These are phyloP conservation scores for Cryptocephalus primarius DNA, from an alignment of 2,888 invertebrate species.

Conservation along the genomic window DNA sequence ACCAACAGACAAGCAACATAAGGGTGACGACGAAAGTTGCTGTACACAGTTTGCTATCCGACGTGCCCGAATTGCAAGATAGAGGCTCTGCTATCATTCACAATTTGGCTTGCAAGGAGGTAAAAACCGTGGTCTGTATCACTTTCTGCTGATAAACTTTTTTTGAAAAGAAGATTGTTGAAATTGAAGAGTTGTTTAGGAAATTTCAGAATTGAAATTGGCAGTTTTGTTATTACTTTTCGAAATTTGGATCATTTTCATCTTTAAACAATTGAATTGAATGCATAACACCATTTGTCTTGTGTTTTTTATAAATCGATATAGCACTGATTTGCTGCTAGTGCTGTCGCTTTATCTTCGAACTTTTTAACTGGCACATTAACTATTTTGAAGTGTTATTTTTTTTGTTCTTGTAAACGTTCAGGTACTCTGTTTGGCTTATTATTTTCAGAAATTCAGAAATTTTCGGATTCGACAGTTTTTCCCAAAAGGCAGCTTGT, in stretches of 20 bases:
- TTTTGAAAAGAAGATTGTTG: background rate
- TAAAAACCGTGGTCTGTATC: slow-evolving; percentile 93
- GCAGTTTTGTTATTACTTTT: too few species aligned
- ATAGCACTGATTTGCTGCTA: too few species aligned
- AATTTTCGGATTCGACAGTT: slow-evolving; percentile 50
- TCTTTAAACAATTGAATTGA: too few species aligned
- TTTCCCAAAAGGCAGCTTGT: slow-evolving; percentile 51
- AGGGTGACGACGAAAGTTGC: slow-evolving; percentile 84
- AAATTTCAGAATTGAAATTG: too few species aligned
- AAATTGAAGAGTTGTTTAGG: too few species aligned
- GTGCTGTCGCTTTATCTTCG: too few species aligned
- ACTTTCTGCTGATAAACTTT: slow-evolving; percentile 15
- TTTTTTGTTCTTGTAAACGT: background rate
- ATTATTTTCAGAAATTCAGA: slow-evolving; percentile 55
- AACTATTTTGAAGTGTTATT: too few species aligned
- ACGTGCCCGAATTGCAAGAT: slow-evolving; percentile 60
- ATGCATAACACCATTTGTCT: too few species aligned
- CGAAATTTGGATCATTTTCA: too few species aligned
- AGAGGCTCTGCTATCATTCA: slow-evolving; percentile 78
- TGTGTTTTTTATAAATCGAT: too few species aligned
- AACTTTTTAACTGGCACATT: too few species aligned
- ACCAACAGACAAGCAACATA: slow-evolving; percentile 73
- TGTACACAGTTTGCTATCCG: slow-evolving; percentile 72
- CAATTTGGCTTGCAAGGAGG: slow-evolving; percentile 91
- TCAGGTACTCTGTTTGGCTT: slow-evolving; percentile 32